These are phyloP conservation scores for Myiotriccus ornatus DNA, from an alignment of 2,797 vertebrate species.

Conservation along the genomic window DNA sequence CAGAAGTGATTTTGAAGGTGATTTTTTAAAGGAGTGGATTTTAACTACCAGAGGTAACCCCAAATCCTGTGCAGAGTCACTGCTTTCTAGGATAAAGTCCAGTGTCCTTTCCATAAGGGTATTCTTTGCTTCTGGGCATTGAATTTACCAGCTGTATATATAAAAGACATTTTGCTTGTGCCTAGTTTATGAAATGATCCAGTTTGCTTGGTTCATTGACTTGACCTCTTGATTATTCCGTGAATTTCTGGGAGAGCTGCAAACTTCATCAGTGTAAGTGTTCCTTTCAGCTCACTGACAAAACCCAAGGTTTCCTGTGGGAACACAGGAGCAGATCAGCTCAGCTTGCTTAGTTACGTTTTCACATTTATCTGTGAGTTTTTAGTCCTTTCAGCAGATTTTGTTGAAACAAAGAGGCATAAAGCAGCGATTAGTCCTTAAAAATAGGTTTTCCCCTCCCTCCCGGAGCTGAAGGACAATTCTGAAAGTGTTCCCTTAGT, in stretches of 20 bases:
- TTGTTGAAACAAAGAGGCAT: background rate
- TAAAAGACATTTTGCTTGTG: background rate
- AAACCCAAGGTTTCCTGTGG: background rate
- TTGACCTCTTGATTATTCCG: background rate
- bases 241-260: background rate
- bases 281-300: conserved; percentile 1
- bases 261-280: background rate
- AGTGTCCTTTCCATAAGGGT: background rate
- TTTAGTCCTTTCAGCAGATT: background rate
- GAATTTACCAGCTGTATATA: background rate
- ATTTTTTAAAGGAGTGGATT: background rate
- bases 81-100: background rate
- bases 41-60: background rate
- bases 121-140: background rate
- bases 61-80: background rate
- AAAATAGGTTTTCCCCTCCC: background rate
- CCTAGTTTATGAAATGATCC: background rate
- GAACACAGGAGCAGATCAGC: background rate
- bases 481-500: background rate
- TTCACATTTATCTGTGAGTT: background rate
- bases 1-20: background rate
- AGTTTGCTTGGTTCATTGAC: background rate
- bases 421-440: background rate
- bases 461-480: background rate
- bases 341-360: background rate